Percentiles rank a stretch among this genome's conserved stretches.
Conservation (phyloP, 2,797 vertebrate genomes). For the Cryptoblepharus egeriae region DNA sequence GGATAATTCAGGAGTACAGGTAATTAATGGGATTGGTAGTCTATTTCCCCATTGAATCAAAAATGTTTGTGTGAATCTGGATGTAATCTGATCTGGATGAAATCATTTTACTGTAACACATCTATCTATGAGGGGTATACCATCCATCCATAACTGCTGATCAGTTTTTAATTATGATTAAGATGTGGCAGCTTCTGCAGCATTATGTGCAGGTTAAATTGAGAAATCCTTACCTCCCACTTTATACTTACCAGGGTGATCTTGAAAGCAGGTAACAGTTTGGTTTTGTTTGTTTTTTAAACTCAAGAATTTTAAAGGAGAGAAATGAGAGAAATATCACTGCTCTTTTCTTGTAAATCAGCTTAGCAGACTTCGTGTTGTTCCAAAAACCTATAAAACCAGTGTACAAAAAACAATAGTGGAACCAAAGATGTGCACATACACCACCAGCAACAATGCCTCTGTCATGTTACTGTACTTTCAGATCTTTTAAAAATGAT, state of each 20-base stretch:
- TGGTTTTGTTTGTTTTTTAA: too few relatives aligned
- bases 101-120: background rate
- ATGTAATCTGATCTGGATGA: background rate
- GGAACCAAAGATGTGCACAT: too few relatives aligned
- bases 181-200: background rate
- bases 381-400: background rate
- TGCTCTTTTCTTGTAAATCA: too few relatives aligned
- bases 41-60: background rate
- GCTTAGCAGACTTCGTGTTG: too few relatives aligned
- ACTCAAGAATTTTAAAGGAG: too few relatives aligned
- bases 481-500: too few relatives aligned
- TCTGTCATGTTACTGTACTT: too few relatives aligned
- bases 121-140: background rate
- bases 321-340: too few relatives aligned
- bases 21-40: too few relatives aligned
- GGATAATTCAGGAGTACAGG: conserved; percentile 63
- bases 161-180: background rate
- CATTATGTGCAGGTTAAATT: background rate
- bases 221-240: background rate
- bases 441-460: too few relatives aligned
- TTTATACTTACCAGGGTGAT: background rate
- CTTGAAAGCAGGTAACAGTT: background rate
- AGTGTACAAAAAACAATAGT: too few relatives aligned
- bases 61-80: background rate
- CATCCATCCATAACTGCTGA: background rate